Base-by-base conservation (phyloP, 1,140 invertebrate species). In the Carposina sasakii region DNA sequence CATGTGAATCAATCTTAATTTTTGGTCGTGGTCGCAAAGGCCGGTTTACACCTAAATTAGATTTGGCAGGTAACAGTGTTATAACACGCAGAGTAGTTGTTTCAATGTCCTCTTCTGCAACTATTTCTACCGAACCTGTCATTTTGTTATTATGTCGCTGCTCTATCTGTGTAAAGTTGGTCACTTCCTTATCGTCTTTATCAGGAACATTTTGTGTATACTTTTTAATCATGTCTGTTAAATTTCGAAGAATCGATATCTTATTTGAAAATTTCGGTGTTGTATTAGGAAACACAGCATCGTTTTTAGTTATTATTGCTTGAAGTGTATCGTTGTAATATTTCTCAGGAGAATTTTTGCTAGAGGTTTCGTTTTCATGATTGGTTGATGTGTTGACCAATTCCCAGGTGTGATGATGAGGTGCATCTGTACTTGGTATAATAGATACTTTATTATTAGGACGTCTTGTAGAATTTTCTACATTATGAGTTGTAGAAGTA, bases 41-140 rank as follows among this genome's bases (percentile, higher is more conserved):
- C 43, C 86, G 71, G 42, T 87, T 86, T 13, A 88, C 76, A 16
- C 87, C 88, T 10, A 88, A 78, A 69, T 90, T 89, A 6, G 89
- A 89, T 71, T 89, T 88, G 17, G 87, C 88, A n/a, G 89, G 89
- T 48, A 89, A 64, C 49, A 90, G 67, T 20, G 89, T 90, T 9
- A 89, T 87, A 20, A 89, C 60, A 46, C 63, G 60, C 16, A 78
- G 52, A 10, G 83, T 81, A 17, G 78, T 85, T 12, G 67, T 62
- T 55, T 85, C 71, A 40, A 79, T 50, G 53, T 85, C 72, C 37
- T 81, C 77, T 45, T 81, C 77, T 5, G 67, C 64, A 20, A 79
- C 69, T 19, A 84, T 71, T 63, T 81, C 77, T 41, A 81, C 75
- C 16, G 68, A 73, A 30, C 79, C 79, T 37, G 59, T 68, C 55